Evolutionary conservation across 2,797 vertebrate genomes (phyloP).

Genomic region (Tarsius wallacei): DNA sequence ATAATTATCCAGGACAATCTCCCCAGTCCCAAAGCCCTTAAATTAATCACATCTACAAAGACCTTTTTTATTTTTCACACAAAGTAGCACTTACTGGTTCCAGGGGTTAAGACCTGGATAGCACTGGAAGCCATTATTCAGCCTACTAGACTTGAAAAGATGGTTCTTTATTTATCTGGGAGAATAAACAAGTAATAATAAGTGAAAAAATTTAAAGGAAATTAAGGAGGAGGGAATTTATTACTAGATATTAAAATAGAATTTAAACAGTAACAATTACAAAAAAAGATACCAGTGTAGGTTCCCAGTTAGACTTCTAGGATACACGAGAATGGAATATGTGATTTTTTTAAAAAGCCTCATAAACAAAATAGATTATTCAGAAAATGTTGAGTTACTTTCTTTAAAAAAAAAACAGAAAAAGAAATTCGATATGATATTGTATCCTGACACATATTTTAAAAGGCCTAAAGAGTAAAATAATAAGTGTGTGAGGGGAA

Average conservation of each 20-base stretch:
- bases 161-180: background rate
- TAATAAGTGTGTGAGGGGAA: background rate
- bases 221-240: background rate
- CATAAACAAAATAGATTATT: background rate
- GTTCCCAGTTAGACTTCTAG: background rate
- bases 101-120: background rate
- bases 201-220: background rate
- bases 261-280: background rate
- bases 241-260: background rate
- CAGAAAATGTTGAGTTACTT: background rate
- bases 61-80: background rate
- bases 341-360: background rate
- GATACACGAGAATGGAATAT: background rate
- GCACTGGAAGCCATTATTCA: background rate
- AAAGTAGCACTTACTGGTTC: background rate
- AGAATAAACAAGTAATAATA: constrained; percentile 33
- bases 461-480: background rate
- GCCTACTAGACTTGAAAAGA: background rate
- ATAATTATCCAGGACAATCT: background rate
- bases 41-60: background rate
- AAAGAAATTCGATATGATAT: background rate
- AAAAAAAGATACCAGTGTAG: background rate
- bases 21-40: background rate
- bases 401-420: background rate
- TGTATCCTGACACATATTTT: background rate